Conservation (phyloP, 1,140 invertebrate species). For the Drosophila nannoptera region DNA sequence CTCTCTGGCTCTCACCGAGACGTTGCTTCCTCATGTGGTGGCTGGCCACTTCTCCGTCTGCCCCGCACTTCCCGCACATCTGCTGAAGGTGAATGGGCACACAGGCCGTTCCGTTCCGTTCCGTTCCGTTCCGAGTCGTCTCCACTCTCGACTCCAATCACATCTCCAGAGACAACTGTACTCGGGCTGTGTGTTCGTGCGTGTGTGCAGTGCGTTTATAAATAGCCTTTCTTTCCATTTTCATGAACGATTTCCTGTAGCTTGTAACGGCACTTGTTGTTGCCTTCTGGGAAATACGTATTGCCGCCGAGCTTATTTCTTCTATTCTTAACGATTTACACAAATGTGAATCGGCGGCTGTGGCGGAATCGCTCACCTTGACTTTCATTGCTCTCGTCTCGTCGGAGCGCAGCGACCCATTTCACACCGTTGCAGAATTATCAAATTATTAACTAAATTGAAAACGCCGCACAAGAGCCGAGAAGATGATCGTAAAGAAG, state of each 20-base stretch:
- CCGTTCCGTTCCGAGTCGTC: slow-evolving; percentile 6
- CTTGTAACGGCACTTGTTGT: slow-evolving; percentile 44
- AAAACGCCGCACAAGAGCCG: slow-evolving; percentile 21
- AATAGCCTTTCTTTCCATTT: slow-evolving; percentile 36
- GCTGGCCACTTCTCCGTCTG: neutral
- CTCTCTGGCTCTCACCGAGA: slow-evolving; percentile 10
- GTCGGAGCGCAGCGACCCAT: slow-evolving; percentile 30
- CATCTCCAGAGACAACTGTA: slow-evolving; percentile 2
- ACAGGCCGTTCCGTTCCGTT: slow-evolving; percentile 6
- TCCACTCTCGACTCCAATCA: slow-evolving; percentile 16
- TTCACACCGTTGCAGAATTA: slow-evolving; percentile 35
- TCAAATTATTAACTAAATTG: slow-evolving; percentile 64
- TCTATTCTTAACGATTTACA: slow-evolving; percentile 19
- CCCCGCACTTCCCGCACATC: slow-evolving; percentile 3
- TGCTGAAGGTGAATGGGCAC: slow-evolving; percentile 28
- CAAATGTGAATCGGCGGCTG: slow-evolving; percentile 23
- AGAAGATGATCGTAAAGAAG: slow-evolving; percentile 20
- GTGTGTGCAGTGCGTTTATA: slow-evolving; percentile 40
- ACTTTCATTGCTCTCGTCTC: neutral
- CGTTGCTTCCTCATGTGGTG: slow-evolving; percentile 29
- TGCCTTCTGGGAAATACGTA: slow-evolving; percentile 24
- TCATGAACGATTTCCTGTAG: slow-evolving; percentile 56
- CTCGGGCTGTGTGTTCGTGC: neutral
- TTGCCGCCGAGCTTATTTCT: slow-evolving; percentile 4
- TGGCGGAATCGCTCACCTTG: slow-evolving; percentile 2